Conservation (phyloP, 2,888 invertebrate species). For the Tinea pellionella region DNA sequence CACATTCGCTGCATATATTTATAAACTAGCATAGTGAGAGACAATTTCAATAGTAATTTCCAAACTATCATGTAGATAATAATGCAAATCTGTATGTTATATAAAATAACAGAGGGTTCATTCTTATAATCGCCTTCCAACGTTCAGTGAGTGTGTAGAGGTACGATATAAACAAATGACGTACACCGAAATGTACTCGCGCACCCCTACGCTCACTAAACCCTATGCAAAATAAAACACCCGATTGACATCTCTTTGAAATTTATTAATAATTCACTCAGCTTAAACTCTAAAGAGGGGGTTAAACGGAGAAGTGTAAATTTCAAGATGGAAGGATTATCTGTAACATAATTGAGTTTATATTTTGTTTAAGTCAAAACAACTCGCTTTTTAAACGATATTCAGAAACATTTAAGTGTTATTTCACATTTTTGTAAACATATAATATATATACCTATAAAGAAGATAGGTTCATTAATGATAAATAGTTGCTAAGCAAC, state of each 20-base stretch:
- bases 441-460: too few relatives aligned
- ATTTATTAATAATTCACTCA: constrained; percentile 66
- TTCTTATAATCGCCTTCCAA: neutral
- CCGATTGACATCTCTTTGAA: constrained; percentile 67
- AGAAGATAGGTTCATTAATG: too few relatives aligned
- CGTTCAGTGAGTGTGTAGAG: constrained; percentile 17
- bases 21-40: too few relatives aligned
- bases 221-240: constrained; percentile 70
- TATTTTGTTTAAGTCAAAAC: neutral
- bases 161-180: constrained; percentile 58
- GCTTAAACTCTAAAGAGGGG: constrained; percentile 57
- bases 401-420: neutral
- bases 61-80: too few relatives aligned
- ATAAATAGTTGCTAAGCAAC: constrained; percentile 53
- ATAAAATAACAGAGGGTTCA: neutral
- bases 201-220: constrained; percentile 50
- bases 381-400: too few relatives aligned
- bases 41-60: too few relatives aligned
- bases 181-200: constrained; percentile 67
- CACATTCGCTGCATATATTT: too few relatives aligned
- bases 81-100: too few relatives aligned
- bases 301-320: constrained; percentile 37
- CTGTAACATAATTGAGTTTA: constrained; percentile 21
- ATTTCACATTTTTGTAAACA: neutral
- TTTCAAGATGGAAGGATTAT: constrained; percentile 58